Conservation (phyloP, 2,888 invertebrate genomes). For the Lapara coniferarum region DNA sequence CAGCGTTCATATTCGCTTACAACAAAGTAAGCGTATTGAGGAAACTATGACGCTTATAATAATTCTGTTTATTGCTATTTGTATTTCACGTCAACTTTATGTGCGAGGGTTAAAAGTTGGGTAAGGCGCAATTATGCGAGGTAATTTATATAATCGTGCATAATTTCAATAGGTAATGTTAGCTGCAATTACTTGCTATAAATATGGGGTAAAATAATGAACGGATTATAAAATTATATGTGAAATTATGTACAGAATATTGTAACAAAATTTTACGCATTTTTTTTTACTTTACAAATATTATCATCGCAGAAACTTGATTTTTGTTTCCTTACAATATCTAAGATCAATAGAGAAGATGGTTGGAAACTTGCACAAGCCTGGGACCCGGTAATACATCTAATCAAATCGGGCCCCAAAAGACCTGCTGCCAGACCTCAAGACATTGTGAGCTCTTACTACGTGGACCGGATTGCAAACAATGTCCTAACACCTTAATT, state of each 20-base stretch:
- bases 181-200: constrained; percentile 1
- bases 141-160: constrained; percentile 11
- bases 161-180: constrained; percentile 9
- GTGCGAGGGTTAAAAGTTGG: background rate
- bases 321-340: background rate
- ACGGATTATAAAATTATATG: background rate
- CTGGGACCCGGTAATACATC: no score
- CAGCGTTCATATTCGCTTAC: constrained; percentile 9
- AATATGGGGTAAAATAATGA: background rate
- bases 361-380: no score
- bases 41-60: constrained; percentile 7
- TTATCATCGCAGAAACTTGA: no score
- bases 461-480: no score
- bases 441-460: no score
- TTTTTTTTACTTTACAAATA: background rate
- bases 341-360: no score
- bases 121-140: background rate
- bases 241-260: background rate
- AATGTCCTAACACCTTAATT: no score
- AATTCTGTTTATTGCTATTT: constrained; percentile 13
- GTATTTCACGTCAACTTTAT: constrained; percentile 3
- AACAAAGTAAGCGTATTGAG: constrained; percentile 14
- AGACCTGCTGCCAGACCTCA: no score
- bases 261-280: background rate
- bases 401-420: no score